Base-by-base conservation (phyloP, 2,113 vertebrate genomes). In the Brachypodius melanocephalos region DNA sequence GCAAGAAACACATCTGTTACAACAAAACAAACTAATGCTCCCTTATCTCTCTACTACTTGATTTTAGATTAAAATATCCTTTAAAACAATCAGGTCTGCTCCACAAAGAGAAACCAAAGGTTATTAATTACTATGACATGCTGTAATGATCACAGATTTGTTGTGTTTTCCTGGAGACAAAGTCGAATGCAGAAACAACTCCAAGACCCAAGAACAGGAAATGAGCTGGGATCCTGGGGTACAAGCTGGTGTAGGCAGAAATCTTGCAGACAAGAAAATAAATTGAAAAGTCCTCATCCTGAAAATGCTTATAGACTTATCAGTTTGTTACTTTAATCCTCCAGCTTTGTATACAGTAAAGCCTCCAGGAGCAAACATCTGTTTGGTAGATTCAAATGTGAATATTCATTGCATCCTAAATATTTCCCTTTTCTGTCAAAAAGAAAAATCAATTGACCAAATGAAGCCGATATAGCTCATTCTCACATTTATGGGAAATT, bases 11-110 rank as follows among this genome's bases (percentile, higher is more conserved):
- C 42, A 75, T 89, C 52, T 28, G 43, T 62, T 55, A 81, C 36
- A 94, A 94, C 91, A 92, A 90, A 68, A 46, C 54, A 82, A 85
- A 61, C 12, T 45, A 67, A 75, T 24, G 42, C 34, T 85, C 82
- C 49, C 78, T 95, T 90, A 49, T 84, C 72, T 89, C 67, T 72
- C 40, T 34, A 69, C 71, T 43, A 88, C 51, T 88, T 92, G 76
- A 96, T 93, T 96, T 93, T 73, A 92, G 92, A 93, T 90, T 81
- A 91, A 92, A 97, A 88, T 85, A 85, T 71, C 93, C 69, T 92
- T 95, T 89, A 82, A 91, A 96, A 93, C 91, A 80, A 90, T 78
- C 84, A 34, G 58, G 43, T 76, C 84, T 76, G 84, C 69, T 87
- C 75, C 72, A 89, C 21, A 31, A 96, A 80, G 68, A 94, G 74